Conservation (phyloP, 2,797 vertebrate genomes). For the Sebastolobus alascanus region DNA sequence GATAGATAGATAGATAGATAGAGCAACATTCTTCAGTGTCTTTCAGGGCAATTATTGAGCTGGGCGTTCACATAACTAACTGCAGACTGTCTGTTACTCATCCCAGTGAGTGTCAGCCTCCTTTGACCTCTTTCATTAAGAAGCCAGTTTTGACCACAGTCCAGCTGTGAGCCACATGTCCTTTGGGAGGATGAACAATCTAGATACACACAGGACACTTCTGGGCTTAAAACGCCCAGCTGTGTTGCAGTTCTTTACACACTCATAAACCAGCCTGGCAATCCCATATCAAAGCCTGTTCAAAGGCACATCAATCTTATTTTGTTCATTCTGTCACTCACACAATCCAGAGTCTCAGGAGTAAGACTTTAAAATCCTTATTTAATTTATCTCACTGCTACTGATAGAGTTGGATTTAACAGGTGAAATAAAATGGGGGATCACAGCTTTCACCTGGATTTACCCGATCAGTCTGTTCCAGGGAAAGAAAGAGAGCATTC, state of each 20-base stretch:
- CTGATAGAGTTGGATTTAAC: slow-evolving; percentile 32
- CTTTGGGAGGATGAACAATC: slow-evolving; percentile 25
- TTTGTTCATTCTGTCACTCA: slow-evolving; percentile 10
- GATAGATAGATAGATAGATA: not conserved
- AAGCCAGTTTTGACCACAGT: slow-evolving; percentile 41
- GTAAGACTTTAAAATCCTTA: slow-evolving; percentile 22
- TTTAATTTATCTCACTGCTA: slow-evolving; percentile 1
- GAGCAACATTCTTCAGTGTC: slow-evolving; percentile 5
- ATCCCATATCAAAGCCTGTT: slow-evolving; percentile 3
- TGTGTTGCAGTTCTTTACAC: slow-evolving; percentile 3
- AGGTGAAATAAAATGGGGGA: slow-evolving; percentile 41
- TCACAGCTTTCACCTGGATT: slow-evolving; percentile 34
- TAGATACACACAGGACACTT: slow-evolving; percentile 3
- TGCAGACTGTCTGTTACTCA: slow-evolving; percentile 16
- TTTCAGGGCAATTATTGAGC: slow-evolving; percentile 20
- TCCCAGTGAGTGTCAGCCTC: slow-evolving; percentile 26
- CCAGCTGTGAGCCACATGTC: slow-evolving; percentile 18
- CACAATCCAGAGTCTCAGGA: not conserved
- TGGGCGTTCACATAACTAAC: slow-evolving; percentile 23
- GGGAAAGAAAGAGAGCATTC: not conserved
- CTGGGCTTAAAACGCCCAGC: not conserved
- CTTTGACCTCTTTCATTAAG: slow-evolving; percentile 54
- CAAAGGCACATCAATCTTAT: slow-evolving; percentile 23
- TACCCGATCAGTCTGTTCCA: slow-evolving; percentile 12
- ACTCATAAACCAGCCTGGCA: not conserved